Evolutionary conservation across 2,113 vertebrate species (phyloP), one percentile per base, ranked within the genome.

Genomic region (Sarotherodon lohbergeri): DNA sequence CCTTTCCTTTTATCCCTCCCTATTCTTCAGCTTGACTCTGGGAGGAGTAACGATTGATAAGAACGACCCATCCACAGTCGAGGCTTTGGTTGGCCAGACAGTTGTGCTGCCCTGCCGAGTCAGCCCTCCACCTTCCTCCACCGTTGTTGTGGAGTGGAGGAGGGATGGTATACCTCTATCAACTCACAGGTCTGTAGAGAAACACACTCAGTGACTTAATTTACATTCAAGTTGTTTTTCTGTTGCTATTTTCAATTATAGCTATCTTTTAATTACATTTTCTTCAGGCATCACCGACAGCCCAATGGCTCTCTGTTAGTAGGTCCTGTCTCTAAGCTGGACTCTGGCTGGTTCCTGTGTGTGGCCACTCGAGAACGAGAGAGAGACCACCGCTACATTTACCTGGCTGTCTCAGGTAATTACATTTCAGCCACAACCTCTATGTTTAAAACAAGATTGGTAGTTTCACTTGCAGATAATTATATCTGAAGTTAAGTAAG

Each of bases 281-380:
- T 79, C 48, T 24, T 22, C 86, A 99, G 98, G 95, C 96, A 98
- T 95, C 94, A 83, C 81, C 95, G 96, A 94, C 98, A 98, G 94
- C 92, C 96, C 0, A 97, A 97, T 5, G 97, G 97, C 32, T 98
- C 98, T 55, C 93, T 99, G 82, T 83, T 98, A 4, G 97, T 98
- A 84, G 97, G 97, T 76, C 96, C 97, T 1, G 48, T 97, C 81
- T 79, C 14, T 34, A 82, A 83, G 0, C 90, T 95, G 46, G 98
- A 99, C 2, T 94, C 97, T 0, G 99, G 98, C 1, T 96, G 92
- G 93, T 98, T 98, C 82, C 94, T 95, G 2, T 99, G 99, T 61
- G 91, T 97, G 46, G 94, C 96, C 17, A 95, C 96, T 13, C 93
- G 94, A 0, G 94, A 95, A 19, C 95, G 81, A 10, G 93, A 96